Evolutionary conservation across 2,888 invertebrate species (phyloP).

Genomic region (Bruchidius siliquastri): DNA sequence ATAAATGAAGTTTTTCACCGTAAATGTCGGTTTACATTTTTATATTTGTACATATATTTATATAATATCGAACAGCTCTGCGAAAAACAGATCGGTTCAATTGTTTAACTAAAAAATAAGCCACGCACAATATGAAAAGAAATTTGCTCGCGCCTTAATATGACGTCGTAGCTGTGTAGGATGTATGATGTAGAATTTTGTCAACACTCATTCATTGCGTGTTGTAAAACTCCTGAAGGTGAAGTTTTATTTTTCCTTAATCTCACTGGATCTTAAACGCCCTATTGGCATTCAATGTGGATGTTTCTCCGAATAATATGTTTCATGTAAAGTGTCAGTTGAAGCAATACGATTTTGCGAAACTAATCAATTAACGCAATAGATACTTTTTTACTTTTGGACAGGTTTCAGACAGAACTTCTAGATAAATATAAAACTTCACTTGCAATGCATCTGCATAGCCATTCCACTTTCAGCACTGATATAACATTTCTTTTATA

Average conservation of each 20-base stretch:
- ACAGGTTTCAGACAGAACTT: too few species aligned
- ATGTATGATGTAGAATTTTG: neutral
- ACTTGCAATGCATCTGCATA: neutral
- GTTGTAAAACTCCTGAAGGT: too few species aligned
- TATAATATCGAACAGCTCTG: neutral
- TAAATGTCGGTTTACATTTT: neutral
- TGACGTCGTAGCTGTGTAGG: neutral
- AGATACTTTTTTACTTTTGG: too few species aligned
- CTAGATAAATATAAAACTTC: too few species aligned
- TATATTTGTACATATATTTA: neutral
- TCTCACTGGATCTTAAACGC: too few species aligned
- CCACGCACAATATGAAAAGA: neutral
- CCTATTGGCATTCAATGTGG: too few species aligned
- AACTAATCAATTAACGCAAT: too few species aligned
- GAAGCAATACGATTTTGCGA: too few species aligned
- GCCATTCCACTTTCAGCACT: neutral
- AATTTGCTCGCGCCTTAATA: neutral
- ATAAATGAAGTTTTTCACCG: neutral
- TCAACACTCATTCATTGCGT: too few species aligned
- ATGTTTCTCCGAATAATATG: too few species aligned
- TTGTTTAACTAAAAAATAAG: neutral
- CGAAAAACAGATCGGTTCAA: neutral
- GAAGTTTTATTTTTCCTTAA: too few species aligned
- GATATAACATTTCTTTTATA: neutral
- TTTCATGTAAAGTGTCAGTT: too few species aligned